Evolutionary conservation across 2,113 vertebrate genomes (phyloP).

Genomic region (Halichoeres trimaculatus): DNA sequence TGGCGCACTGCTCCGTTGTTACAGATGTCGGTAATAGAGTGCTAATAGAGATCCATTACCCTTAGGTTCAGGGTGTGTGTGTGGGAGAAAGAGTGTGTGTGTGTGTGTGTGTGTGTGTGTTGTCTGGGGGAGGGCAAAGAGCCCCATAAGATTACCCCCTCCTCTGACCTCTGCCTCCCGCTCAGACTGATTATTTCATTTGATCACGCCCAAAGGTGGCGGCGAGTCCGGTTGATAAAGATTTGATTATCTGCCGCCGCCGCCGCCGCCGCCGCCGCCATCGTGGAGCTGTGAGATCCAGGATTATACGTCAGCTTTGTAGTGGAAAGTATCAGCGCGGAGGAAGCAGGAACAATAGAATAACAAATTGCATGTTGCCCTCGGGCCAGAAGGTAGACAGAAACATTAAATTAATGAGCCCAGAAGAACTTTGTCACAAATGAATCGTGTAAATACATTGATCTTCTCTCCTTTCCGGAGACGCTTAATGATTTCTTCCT

Average conservation of each 20-base stretch:
- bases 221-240: conserved; percentile 41
- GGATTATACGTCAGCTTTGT: conserved; percentile 51
- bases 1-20: conserved; percentile 76
- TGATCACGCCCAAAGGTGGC: conserved; percentile 69
- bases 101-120: conserved; percentile 21
- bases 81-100: conserved; percentile 31
- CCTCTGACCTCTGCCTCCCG: conserved; percentile 67
- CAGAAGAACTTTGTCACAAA: conserved; percentile 96
- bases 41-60: conserved; percentile 84
- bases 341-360: conserved; percentile 86
- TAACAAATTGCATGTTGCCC: conserved; percentile 88
- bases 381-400: conserved; percentile 98
- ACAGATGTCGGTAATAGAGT: conserved; percentile 84
- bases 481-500: conserved; percentile 93
- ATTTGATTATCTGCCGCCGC: conserved; percentile 46
- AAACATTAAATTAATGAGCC: conserved; percentile 99
- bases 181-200: conserved; percentile 71
- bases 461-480: conserved; percentile 82
- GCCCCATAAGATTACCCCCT: conserved; percentile 67
- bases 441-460: conserved; percentile 99
- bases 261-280: background rate
- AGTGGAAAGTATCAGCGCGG: conserved; percentile 74
- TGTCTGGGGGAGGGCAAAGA: conserved; percentile 38
- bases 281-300: conserved; percentile 12
- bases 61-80: conserved; percentile 61